Evolutionary conservation across 2,888 invertebrate genomes (phyloP).

Genomic region (Corbicula japonica): DNA sequence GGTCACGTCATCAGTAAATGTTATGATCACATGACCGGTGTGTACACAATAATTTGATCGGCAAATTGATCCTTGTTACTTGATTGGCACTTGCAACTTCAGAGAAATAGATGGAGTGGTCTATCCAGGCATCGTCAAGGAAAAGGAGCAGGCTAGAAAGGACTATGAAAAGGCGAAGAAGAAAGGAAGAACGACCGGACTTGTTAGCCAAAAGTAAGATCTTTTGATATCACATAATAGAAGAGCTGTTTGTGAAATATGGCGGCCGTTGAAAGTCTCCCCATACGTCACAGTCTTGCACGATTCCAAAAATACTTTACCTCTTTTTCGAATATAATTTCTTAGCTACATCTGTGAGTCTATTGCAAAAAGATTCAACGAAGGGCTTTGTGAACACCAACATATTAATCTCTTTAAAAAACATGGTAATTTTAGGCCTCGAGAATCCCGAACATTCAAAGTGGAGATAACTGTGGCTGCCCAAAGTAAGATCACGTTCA

Average conservation of each 20-base stretch:
- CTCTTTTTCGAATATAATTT: not conserved
- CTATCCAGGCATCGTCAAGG: slow-evolving; percentile 78
- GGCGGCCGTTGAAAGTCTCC: not conserved
- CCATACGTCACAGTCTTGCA: not conserved
- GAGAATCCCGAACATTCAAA: slow-evolving; percentile 79
- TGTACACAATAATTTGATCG: too few species aligned
- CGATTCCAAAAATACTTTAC: not conserved
- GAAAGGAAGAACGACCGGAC: slow-evolving; percentile 69
- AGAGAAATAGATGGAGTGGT: slow-evolving; percentile 78
- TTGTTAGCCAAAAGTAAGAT: slow-evolving; percentile 35
- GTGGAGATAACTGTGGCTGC: slow-evolving; percentile 90
- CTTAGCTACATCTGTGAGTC: not conserved
- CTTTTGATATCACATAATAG: not conserved
- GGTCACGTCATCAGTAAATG: too few species aligned
- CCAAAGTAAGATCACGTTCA: slow-evolving; percentile 90
- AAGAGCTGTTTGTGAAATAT: not conserved
- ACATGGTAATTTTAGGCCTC: slow-evolving; percentile 67
- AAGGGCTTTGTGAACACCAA: not conserved
- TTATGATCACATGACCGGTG: too few species aligned
- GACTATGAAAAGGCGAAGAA: slow-evolving; percentile 76
- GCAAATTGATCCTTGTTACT: too few species aligned
- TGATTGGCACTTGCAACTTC: too few species aligned
- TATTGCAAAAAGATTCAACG: not conserved
- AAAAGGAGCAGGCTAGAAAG: slow-evolving; percentile 74
- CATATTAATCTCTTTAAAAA: not conserved